These are phyloP conservation scores for Lepisosteus oculatus DNA, from an alignment of 2,113 vertebrate genomes.

Conservation along the genomic window DNA sequence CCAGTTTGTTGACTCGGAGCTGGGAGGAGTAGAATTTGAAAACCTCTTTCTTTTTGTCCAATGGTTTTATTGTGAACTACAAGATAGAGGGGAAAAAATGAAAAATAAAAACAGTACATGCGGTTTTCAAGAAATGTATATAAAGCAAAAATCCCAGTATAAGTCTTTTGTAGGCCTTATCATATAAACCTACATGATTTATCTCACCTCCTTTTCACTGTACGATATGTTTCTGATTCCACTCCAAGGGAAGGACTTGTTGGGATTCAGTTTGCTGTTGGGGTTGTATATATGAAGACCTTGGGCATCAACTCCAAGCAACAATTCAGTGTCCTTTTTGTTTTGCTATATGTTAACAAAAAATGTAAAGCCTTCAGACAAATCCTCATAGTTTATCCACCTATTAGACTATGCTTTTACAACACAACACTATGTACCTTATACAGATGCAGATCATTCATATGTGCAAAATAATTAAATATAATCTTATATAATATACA, in stretches of 20 bases:
- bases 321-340: constrained; percentile 79
- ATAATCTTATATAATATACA: too few species aligned
- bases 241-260: constrained; percentile 87
- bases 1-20: constrained; percentile 85
- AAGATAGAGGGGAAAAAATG: constrained; percentile 11
- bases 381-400: too few species aligned
- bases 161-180: neutral
- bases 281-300: constrained; percentile 86
- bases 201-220: constrained; percentile 82
- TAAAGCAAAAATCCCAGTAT: neutral
- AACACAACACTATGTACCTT: too few species aligned
- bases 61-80: constrained; percentile 85
- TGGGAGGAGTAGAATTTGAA: constrained; percentile 92
- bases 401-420: too few species aligned
- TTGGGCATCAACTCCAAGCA: constrained; percentile 85
- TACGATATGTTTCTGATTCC: constrained; percentile 85
- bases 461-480: too few species aligned
- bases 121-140: too few species aligned
- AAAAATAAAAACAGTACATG: neutral
- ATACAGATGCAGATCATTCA: too few species aligned
- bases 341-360: constrained; percentile 69
- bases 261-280: constrained; percentile 81
- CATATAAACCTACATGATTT: constrained; percentile 13
- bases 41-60: constrained; percentile 89
- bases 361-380: neutral